phyloP scores from a whole-genome alignment of 2,888 invertebrate genomes.

The Crossocerus cetratus region DNA sequence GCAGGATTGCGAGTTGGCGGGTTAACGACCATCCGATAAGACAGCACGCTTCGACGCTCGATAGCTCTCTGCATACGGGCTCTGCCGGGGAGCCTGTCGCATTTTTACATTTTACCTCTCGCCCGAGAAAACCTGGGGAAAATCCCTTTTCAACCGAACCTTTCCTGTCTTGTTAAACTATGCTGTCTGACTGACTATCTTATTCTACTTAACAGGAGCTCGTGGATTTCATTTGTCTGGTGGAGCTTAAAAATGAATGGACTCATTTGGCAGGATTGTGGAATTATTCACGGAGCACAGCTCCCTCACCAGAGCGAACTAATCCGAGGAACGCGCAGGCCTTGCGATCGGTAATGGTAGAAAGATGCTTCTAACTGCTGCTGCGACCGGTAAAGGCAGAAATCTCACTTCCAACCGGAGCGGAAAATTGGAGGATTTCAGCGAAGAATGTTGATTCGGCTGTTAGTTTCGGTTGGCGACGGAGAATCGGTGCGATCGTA shows the following conservation, averaged over 20 bases:
- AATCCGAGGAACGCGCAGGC: background rate
- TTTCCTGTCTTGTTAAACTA: no score
- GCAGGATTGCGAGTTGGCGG: slow-evolving; percentile 12
- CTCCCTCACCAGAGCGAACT: slow-evolving; percentile 6
- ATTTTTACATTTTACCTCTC: background rate
- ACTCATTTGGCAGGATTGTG: no score
- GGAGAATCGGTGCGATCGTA: no score
- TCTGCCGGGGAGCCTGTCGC: background rate
- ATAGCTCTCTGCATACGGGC: slow-evolving; percentile 19
- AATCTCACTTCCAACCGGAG: background rate
- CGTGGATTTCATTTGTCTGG: no score
- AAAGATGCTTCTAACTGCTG: background rate
- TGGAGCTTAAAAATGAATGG: no score
- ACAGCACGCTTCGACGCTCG: slow-evolving; percentile 28
- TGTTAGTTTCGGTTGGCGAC: no score
- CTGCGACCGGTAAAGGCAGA: background rate
- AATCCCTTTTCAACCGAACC: no score
- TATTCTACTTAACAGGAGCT: no score
- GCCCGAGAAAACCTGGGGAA: background rate
- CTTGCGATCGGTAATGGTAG: slow-evolving; percentile 18
- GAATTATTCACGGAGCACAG: background rate
- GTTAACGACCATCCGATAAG: slow-evolving; percentile 43
- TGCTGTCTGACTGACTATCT: no score
- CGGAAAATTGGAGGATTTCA: no score
- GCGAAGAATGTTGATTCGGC: no score